Evolutionary conservation across 35 echinoderm and acorn worm species (phyloP).

Genomic region (Apostichopus californicus): DNA sequence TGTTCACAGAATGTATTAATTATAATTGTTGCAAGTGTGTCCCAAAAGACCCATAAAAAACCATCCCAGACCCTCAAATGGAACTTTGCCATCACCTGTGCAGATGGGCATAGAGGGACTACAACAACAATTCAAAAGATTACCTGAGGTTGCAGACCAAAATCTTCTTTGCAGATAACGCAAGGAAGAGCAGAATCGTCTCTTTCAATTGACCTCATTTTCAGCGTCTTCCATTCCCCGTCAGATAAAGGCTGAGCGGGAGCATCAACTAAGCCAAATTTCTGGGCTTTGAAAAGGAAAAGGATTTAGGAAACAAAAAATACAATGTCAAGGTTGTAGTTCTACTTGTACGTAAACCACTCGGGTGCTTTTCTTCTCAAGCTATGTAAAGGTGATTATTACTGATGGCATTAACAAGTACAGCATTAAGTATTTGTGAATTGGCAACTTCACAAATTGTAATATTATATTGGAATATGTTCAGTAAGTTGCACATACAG

Average conservation of each 20-base stretch:
- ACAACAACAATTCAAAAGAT: neutral
- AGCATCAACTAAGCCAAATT: constrained; percentile 82
- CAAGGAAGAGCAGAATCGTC: constrained; percentile 87
- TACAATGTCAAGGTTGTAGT: neutral
- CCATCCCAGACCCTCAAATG: too few relatives aligned
- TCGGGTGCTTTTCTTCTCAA: neutral
- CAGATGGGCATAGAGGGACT: too few relatives aligned
- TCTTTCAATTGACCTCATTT: constrained; percentile 85
- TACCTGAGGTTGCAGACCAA: constrained; percentile 91
- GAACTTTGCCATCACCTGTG: too few relatives aligned
- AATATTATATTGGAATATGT: neutral
- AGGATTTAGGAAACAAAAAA: neutral
- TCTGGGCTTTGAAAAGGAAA: constrained; percentile 69
- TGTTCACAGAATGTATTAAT: too few relatives aligned
- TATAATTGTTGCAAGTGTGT: too few relatives aligned
- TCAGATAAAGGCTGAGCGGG: constrained; percentile 86
- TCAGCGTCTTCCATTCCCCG: constrained; percentile 68
- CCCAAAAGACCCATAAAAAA: too few relatives aligned
- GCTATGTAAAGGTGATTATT: neutral
- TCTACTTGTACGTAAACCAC: neutral
- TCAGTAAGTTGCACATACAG: neutral
- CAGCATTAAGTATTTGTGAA: neutral
- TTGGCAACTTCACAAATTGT: neutral
- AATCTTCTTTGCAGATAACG: constrained; percentile 98
- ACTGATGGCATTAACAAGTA: neutral